Percentiles rank a stretch among this genome's conserved stretches.
Conservation (phyloP, 1,140 invertebrate species). For the Drosophila dunni region DNA sequence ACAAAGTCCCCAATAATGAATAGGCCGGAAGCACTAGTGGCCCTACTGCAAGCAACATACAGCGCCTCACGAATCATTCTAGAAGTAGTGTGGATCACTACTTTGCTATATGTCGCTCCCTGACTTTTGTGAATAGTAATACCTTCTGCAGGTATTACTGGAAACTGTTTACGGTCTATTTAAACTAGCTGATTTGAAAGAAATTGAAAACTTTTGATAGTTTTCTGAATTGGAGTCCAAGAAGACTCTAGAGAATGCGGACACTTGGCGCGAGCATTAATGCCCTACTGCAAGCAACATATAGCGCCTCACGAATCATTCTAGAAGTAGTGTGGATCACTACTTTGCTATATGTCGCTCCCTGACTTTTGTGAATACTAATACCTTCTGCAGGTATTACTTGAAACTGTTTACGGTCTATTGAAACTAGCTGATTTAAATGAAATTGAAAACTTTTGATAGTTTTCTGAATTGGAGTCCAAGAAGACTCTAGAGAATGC, state of each 20-base stretch:
- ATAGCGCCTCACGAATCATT: too few species aligned
- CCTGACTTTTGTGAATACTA: too few species aligned
- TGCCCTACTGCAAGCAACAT: too few species aligned
- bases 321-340: too few species aligned
- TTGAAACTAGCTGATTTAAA: too few species aligned
- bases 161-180: constrained; percentile 6
- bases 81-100: constrained; percentile 10
- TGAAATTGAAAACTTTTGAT: not conserved
- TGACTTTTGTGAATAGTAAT: not conserved
- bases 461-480: not conserved
- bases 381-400: too few species aligned
- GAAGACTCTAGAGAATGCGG: constrained; percentile 3
- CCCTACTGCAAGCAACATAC: too few species aligned
- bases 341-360: too few species aligned
- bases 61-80: not conserved
- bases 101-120: constrained; percentile 2
- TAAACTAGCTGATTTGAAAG: not conserved
- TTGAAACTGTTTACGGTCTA: too few species aligned
- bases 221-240: not conserved
- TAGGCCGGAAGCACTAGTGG: constrained; percentile 10
- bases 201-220: too few species aligned
- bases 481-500: constrained; percentile 5
- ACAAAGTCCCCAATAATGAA: not conserved
- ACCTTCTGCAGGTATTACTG: not conserved
- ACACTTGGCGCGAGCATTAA: constrained; percentile 13